Percentiles rank a stretch among this genome's conserved stretches.
Evolutionary conservation across 2,888 invertebrate genomes (phyloP).

Genomic region (Phyto melanocephala): DNA sequence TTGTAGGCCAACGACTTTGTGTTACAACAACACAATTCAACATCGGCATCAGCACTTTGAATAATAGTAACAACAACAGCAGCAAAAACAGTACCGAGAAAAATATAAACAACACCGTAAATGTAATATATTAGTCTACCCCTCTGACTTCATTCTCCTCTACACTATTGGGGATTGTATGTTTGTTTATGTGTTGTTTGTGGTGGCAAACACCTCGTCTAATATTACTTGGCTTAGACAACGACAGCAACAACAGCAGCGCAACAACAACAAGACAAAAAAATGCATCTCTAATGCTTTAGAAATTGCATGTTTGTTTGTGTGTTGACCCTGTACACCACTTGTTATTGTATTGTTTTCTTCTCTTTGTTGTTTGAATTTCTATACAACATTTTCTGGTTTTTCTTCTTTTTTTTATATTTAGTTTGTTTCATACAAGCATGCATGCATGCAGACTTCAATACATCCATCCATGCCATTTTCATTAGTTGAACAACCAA

Average conservation of each 20-base stretch:
- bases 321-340: slow-evolving; percentile 74
- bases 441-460: slow-evolving; percentile 23
- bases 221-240: slow-evolving; percentile 51
- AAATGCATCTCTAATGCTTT: slow-evolving; percentile 35
- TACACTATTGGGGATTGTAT: too few relatives aligned
- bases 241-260: slow-evolving; percentile 14
- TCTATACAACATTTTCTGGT: slow-evolving; percentile 52
- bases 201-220: slow-evolving; percentile 46
- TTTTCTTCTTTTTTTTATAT: slow-evolving; percentile 50
- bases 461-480: slow-evolving; percentile 23
- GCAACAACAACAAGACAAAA: slow-evolving; percentile 8
- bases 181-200: not conserved
- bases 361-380: slow-evolving; percentile 39
- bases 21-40: slow-evolving; percentile 45
- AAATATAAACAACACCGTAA: slow-evolving; percentile 30
- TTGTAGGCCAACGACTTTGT: slow-evolving; percentile 63
- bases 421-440: slow-evolving; percentile 49
- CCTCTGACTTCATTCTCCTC: too few relatives aligned
- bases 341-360: slow-evolving; percentile 68
- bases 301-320: slow-evolving; percentile 50
- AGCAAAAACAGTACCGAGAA: slow-evolving; percentile 17
- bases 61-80: slow-evolving; percentile 12
- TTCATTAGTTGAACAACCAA: slow-evolving; percentile 37
- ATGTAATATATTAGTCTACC: not conserved
- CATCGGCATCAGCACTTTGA: slow-evolving; percentile 4